Conservation (phyloP, 2,113 vertebrate species). For the Aptenodytes patagonicus region DNA sequence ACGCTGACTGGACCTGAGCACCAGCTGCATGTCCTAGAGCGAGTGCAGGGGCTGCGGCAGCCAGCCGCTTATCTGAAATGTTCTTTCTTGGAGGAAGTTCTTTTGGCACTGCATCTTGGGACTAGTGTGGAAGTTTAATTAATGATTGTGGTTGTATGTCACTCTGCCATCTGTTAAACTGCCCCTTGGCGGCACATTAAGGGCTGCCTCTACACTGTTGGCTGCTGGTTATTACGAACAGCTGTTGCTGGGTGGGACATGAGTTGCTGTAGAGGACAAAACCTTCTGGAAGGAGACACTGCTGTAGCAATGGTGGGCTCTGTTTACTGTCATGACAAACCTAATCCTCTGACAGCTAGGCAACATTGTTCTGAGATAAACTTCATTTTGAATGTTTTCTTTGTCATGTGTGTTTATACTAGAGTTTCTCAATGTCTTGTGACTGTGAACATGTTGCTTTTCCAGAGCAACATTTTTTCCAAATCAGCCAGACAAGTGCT, state of each 20-base stretch:
- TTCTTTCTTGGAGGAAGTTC: slow-evolving; percentile 35
- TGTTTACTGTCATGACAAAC: not conserved
- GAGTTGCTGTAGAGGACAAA: slow-evolving; percentile 46
- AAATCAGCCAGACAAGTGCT: not conserved
- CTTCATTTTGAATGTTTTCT: not conserved
- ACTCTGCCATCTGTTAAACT: slow-evolving; percentile 68
- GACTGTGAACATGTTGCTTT: not conserved
- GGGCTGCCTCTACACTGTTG: slow-evolving; percentile 52
- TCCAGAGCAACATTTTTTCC: not conserved
- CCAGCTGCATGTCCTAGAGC: not conserved
- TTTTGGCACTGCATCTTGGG: slow-evolving; percentile 23
- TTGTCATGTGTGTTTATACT: not conserved
- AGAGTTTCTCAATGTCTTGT: not conserved
- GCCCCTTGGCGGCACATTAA: slow-evolving; percentile 64
- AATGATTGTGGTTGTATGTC: slow-evolving; percentile 73
- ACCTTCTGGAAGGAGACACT: slow-evolving; percentile 58
- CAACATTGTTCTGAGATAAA: not conserved
- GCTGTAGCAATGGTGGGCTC: not conserved
- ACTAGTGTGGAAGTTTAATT: slow-evolving; percentile 63
- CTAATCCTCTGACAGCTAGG: not conserved
- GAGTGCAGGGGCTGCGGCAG: not conserved
- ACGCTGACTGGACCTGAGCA: not conserved
- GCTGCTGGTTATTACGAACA: slow-evolving; percentile 54
- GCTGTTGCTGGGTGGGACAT: slow-evolving; percentile 55
- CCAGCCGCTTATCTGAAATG: slow-evolving; percentile 30